These are phyloP conservation scores for Coranthus polyacanthus DNA, from an alignment of 2,797 vertebrate species.

Conservation along the genomic window DNA sequence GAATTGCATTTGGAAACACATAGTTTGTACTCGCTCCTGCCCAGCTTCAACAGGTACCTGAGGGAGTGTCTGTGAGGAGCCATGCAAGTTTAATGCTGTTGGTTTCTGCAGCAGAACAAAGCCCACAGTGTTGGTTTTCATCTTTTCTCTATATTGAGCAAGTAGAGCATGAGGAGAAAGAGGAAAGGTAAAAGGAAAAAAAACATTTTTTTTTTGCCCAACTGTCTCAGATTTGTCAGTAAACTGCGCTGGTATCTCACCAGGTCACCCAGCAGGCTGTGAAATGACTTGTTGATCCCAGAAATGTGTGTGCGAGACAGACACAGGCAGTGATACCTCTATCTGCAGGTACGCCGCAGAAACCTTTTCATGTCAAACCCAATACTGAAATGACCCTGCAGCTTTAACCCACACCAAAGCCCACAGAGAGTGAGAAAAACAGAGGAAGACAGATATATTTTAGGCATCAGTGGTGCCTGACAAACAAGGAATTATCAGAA, in stretches of 20 bases:
- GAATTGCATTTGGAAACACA: constrained; percentile 31
- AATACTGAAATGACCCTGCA: constrained; percentile 29
- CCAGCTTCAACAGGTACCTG: constrained; percentile 58
- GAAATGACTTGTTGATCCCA: constrained; percentile 76
- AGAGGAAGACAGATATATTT: constrained; percentile 11
- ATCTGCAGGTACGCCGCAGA: constrained; percentile 28
- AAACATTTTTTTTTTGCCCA: constrained; percentile 44
- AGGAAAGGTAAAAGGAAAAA: constrained; percentile 34
- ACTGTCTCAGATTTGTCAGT: constrained; percentile 67
- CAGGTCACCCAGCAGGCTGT: constrained; percentile 67
- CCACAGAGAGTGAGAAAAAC: constrained; percentile 13
- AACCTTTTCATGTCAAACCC: constrained; percentile 54
- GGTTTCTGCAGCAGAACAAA: constrained; percentile 70
- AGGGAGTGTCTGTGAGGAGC: constrained; percentile 53
- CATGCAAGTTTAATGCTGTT: constrained; percentile 74
- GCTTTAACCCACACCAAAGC: constrained; percentile 30
- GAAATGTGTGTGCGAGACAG: not conserved
- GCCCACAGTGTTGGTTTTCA: constrained; percentile 63
- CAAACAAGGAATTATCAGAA: constrained; percentile 51
- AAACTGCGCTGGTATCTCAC: constrained; percentile 48
- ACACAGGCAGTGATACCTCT: constrained; percentile 39
- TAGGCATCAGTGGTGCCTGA: constrained; percentile 32
- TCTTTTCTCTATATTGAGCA: constrained; percentile 49
- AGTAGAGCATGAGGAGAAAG: constrained; percentile 59
- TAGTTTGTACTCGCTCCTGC: constrained; percentile 18